phyloP scores from a whole-genome alignment of 2,888 invertebrate genomes.

The Alsophila aescularia region DNA sequence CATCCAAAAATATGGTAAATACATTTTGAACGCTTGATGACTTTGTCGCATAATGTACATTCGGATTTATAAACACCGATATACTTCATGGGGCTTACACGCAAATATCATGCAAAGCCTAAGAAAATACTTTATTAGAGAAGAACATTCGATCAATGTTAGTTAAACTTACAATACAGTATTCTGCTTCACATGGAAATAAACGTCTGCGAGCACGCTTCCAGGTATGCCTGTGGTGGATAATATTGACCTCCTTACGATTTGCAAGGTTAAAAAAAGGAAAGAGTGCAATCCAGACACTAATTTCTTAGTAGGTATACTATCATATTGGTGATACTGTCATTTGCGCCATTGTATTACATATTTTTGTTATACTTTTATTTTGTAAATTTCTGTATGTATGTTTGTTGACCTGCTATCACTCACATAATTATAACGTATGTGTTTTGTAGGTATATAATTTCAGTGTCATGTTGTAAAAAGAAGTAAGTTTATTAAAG shows the following conservation, averaged over 20 bases:
- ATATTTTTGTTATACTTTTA: too few relatives aligned
- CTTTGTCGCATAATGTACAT: conserved; percentile 1
- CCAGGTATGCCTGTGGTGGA: conserved; percentile 21
- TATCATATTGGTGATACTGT: too few relatives aligned
- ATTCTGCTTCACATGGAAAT: conserved; percentile 14
- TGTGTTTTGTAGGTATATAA: too few relatives aligned
- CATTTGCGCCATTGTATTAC: too few relatives aligned
- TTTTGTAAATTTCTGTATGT: too few relatives aligned
- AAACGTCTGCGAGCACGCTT: conserved; percentile 21
- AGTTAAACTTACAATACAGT: conserved; percentile 17
- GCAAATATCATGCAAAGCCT: background rate
- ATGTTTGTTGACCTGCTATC: too few relatives aligned
- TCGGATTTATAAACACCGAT: background rate
- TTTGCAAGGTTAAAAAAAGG: background rate
- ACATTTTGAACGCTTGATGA: conserved; percentile 1
- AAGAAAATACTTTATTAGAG: background rate
- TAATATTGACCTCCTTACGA: conserved; percentile 14
- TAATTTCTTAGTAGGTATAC: too few relatives aligned
- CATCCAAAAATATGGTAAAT: conserved; percentile 1
- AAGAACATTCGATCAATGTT: conserved; percentile 3
- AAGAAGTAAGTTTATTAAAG: too few relatives aligned
- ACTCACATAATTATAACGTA: too few relatives aligned
- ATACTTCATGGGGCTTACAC: background rate
- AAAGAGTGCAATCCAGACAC: background rate
- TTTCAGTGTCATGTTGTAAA: too few relatives aligned